Conservation (phyloP, 1,140 invertebrate species). For the Drosophila kurseongensis region DNA sequence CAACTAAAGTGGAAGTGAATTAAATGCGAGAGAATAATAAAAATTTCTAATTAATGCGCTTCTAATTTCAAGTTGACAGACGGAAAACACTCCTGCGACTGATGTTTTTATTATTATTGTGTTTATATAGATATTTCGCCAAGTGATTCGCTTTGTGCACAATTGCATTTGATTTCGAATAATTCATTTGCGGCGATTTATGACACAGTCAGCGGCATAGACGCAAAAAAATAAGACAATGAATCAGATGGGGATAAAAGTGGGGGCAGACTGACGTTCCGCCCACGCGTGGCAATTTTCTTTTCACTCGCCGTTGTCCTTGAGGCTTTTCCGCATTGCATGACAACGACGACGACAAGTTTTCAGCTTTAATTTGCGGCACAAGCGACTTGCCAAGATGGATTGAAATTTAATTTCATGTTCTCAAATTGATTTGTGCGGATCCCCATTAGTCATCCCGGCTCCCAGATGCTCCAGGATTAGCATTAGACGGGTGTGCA, state of each 20-base stretch:
- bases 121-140: conserved; percentile 22
- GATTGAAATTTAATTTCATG: conserved; percentile 81
- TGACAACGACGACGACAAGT: conserved; percentile 20
- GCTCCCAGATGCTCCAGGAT: conserved; percentile 59
- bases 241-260: conserved; percentile 50
- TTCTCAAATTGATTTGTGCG: conserved; percentile 73
- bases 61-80: conserved; percentile 77
- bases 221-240: conserved; percentile 68
- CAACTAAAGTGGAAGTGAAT: conserved; percentile 24
- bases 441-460: conserved; percentile 65
- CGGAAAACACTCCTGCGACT: conserved; percentile 54
- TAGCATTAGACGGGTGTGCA: conserved; percentile 65
- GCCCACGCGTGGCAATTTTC: conserved; percentile 68
- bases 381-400: conserved; percentile 26
- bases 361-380: conserved; percentile 62
- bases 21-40: conserved; percentile 62
- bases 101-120: conserved; percentile 36
- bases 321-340: conserved; percentile 61
- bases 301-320: conserved; percentile 55
- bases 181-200: conserved; percentile 73
- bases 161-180: conserved; percentile 74
- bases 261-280: conserved; percentile 29
- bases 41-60: conserved; percentile 81
- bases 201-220: conserved; percentile 31
- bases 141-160: conserved; percentile 63